Evolutionary conservation across 2,797 vertebrate species (phyloP).

Genomic region (Typhlichthys subterraneus): DNA sequence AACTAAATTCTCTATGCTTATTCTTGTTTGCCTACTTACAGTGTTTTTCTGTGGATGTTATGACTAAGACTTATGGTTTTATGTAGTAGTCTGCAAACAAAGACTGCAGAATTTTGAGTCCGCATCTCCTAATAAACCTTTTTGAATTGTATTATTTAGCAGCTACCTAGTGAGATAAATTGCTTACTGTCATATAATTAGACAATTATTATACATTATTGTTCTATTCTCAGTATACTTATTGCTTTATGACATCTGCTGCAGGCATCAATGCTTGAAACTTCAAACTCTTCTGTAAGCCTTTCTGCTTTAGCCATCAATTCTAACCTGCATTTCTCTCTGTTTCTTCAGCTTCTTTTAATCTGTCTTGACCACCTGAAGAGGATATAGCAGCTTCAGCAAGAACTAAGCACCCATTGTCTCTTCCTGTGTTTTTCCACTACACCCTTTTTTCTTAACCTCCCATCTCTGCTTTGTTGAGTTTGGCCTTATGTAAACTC

Average conservation of each 20-base stretch:
- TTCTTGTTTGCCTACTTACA: constrained; percentile 30
- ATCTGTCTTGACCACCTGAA: constrained; percentile 92
- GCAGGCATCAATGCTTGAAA: constrained; percentile 33
- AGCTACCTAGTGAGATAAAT: too few relatives aligned
- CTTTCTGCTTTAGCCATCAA: constrained; percentile 62
- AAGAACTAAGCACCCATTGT: constrained; percentile 87
- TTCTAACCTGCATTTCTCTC: constrained; percentile 85
- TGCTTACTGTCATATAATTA: too few relatives aligned
- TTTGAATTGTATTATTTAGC: too few relatives aligned
- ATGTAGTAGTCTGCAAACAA: too few relatives aligned
- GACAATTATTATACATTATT: constrained; percentile 1
- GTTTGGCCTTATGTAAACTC: constrained; percentile 77
- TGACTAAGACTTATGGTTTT: constrained; percentile 42
- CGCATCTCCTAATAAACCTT: too few relatives aligned
- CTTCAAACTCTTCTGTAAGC: constrained; percentile 16
- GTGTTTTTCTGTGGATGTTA: constrained; percentile 9
- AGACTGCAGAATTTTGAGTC: too few relatives aligned
- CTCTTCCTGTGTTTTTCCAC: constrained; percentile 76
- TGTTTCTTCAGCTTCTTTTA: constrained; percentile 90
- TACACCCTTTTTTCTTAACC: constrained; percentile 64
- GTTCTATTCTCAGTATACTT: background rate
- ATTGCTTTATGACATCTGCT: constrained; percentile 20
- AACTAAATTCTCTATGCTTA: constrained; percentile 23
- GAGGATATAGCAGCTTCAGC: constrained; percentile 92
- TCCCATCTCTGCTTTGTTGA: constrained; percentile 65